Conservation (phyloP, 1,140 invertebrate genomes). For the Phortica variegata region DNA sequence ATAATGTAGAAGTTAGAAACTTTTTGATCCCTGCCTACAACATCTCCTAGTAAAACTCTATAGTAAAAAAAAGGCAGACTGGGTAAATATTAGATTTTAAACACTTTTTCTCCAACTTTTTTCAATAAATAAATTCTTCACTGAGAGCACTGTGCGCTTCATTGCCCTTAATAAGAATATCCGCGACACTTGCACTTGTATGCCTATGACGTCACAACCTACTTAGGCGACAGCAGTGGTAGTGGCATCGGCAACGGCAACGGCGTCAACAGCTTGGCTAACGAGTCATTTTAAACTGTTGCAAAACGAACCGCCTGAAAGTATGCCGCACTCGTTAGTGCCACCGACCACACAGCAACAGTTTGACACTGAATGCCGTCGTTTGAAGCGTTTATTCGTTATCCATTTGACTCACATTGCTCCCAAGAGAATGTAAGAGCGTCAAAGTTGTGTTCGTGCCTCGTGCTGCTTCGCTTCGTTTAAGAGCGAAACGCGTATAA, state of each 20-base stretch:
- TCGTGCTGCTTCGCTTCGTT: constrained; percentile 11
- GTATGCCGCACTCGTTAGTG: constrained; percentile 41
- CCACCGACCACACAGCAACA: constrained; percentile 48
- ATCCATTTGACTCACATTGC: constrained; percentile 1
- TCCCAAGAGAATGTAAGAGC: constrained; percentile 27
- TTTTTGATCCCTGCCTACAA: too few species aligned
- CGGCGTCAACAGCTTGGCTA: background rate
- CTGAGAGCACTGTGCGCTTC: constrained; percentile 21
- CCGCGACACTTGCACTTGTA: constrained; percentile 10
- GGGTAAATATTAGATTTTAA: background rate
- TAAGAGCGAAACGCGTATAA: constrained; percentile 30
- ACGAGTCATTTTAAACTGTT: too few species aligned
- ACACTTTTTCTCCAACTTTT: background rate
- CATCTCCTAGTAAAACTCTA: too few species aligned
- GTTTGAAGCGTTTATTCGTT: constrained; percentile 7
- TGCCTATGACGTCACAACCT: constrained; percentile 44
- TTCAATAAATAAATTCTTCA: too few species aligned
- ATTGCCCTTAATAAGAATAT: constrained; percentile 30
- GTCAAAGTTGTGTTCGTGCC: constrained; percentile 1
- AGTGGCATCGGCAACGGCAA: background rate
- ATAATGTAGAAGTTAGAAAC: too few species aligned
- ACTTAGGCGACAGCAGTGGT: constrained; percentile 31
- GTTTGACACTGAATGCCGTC: constrained; percentile 23
- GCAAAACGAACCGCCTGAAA: constrained; percentile 25
- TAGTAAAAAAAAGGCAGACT: constrained; percentile 21